Evolutionary conservation across 2,888 invertebrate genomes (phyloP).

Genomic region (Caenorhabditis macrosperma): DNA sequence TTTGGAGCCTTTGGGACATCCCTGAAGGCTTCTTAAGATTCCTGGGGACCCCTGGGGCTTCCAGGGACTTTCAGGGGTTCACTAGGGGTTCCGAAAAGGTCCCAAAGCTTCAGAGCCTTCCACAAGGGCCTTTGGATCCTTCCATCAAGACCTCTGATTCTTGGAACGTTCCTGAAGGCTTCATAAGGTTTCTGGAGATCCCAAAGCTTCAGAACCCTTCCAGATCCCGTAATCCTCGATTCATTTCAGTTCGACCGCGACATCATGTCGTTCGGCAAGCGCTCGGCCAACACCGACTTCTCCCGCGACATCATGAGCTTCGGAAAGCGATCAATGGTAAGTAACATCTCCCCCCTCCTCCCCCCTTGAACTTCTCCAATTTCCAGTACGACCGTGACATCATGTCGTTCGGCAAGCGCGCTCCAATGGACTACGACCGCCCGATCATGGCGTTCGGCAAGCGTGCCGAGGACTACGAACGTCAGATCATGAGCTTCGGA

Average conservation of each 20-base stretch:
- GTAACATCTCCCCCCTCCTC: slow-evolving; percentile 36
- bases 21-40: too few species aligned
- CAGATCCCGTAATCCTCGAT: too few species aligned
- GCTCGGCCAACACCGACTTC: slow-evolving; percentile 44
- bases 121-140: too few species aligned
- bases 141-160: too few species aligned
- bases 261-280: slow-evolving; percentile 64
- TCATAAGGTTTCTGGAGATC: too few species aligned
- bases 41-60: too few species aligned
- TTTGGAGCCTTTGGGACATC: too few species aligned
- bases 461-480: slow-evolving; percentile 63
- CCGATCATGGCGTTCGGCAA: slow-evolving; percentile 66
- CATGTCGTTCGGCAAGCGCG: slow-evolving; percentile 63
- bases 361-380: slow-evolving; percentile 6
- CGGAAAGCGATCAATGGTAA: slow-evolving; percentile 62
- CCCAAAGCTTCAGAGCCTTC: too few species aligned
- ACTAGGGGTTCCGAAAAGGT: too few species aligned
- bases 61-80: too few species aligned
- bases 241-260: slow-evolving; percentile 59
- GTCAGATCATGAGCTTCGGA: slow-evolving; percentile 64
- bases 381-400: slow-evolving; percentile 62
- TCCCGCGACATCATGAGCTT: slow-evolving; percentile 63
- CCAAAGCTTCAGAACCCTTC: too few species aligned
- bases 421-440: slow-evolving; percentile 57
- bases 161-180: too few species aligned